phyloP scores from a whole-genome alignment of 2,113 vertebrate genomes.

The Murina feae region DNA sequence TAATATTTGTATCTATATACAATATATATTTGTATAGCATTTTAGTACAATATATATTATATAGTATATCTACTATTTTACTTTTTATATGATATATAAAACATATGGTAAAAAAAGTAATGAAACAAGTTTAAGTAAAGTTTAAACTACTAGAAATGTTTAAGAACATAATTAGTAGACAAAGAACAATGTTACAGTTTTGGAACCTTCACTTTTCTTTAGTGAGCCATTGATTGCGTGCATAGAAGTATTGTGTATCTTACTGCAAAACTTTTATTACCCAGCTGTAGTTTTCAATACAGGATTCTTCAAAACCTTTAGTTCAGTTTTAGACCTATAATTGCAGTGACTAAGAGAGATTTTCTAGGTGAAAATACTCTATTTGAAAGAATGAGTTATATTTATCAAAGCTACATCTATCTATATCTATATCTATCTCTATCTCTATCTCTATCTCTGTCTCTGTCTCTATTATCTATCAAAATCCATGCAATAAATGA shows the following conservation, averaged over 20 bases:
- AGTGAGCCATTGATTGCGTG: neutral
- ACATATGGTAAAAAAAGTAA: neutral
- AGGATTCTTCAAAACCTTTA: neutral
- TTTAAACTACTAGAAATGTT: neutral
- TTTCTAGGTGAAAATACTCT: neutral
- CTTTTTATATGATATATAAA: too few species aligned
- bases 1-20: neutral
- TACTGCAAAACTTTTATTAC: neutral
- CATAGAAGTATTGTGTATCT: rapidly evolving
- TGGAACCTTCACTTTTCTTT: neutral
- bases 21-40: neutral
- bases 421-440: neutral
- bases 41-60: too few species aligned
- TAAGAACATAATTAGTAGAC: neutral
- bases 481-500: neutral
- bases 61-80: too few species aligned
- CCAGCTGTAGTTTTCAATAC: neutral
- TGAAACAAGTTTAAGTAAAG: neutral
- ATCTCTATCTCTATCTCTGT: neutral
- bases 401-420: neutral
- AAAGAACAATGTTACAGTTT: neutral
- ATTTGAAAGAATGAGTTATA: neutral
- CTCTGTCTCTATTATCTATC: neutral
- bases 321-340: neutral
- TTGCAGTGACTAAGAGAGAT: neutral